Conservation (phyloP, 2,797 vertebrate genomes). For the Harpagifer antarcticus region DNA sequence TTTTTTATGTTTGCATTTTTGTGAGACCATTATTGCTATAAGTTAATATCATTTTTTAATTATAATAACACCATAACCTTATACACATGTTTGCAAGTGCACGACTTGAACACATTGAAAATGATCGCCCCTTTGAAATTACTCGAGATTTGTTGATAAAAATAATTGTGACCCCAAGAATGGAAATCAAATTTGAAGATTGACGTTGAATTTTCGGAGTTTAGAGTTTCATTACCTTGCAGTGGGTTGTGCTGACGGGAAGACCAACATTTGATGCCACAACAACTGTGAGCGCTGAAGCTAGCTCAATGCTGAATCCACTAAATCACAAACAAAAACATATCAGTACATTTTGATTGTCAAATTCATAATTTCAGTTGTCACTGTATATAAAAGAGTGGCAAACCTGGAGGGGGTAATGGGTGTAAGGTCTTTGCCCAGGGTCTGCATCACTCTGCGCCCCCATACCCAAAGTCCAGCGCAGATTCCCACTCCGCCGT, state of each 20-base stretch:
- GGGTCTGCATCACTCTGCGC: conserved; percentile 95
- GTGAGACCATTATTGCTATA: too few species aligned
- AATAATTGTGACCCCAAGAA: too few species aligned
- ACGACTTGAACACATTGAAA: too few species aligned
- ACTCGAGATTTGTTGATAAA: too few species aligned
- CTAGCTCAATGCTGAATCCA: conserved; percentile 97
- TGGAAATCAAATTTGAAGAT: not conserved
- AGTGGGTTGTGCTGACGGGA: conserved; percentile 98
- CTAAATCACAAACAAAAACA: conserved; percentile 74
- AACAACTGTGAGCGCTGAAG: conserved; percentile 94
- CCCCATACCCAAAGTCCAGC: conserved; percentile 96
- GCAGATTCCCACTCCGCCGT: conserved; percentile 94
- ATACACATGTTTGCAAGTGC: too few species aligned
- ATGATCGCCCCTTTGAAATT: too few species aligned
- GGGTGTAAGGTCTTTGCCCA: conserved; percentile 97
- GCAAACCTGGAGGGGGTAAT: conserved; percentile 96
- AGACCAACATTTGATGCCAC: conserved; percentile 96
- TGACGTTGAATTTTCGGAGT: not conserved
- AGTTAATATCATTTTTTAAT: too few species aligned
- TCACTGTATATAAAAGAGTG: not conserved
- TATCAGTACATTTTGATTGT: not conserved
- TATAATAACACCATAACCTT: too few species aligned
- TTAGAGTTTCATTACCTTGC: conserved; percentile 87
- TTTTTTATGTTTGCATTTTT: too few species aligned
- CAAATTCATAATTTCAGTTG: not conserved